These are phyloP conservation scores for Charaxes varanes DNA, from an alignment of 1,140 invertebrate genomes.

Conservation along the genomic window DNA sequence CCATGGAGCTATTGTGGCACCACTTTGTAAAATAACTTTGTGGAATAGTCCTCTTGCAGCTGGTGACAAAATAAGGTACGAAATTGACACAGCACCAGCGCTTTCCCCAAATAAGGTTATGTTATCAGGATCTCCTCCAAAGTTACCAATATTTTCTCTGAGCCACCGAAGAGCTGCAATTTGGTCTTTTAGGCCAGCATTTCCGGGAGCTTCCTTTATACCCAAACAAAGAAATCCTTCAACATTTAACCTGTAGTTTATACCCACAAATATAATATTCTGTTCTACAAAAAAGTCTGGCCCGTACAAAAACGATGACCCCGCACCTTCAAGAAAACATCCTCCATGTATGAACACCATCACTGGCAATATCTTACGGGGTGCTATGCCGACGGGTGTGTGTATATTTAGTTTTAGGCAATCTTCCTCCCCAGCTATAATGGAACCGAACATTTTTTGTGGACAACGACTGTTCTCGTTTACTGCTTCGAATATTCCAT, in stretches of 20 bases:
- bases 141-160: constrained; percentile 70
- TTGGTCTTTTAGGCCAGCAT: constrained; percentile 77
- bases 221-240: constrained; percentile 79
- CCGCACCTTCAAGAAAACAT: constrained; percentile 75
- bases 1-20: constrained; percentile 80
- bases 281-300: constrained; percentile 79
- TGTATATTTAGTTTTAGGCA: constrained; percentile 90
- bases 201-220: constrained; percentile 75
- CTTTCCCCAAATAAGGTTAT: constrained; percentile 69
- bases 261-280: constrained; percentile 78
- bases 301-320: constrained; percentile 71
- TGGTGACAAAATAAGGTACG: constrained; percentile 55
- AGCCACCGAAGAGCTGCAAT: constrained; percentile 76
- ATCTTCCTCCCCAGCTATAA: constrained; percentile 78
- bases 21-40: constrained; percentile 78
- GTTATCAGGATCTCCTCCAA: constrained; percentile 66
- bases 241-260: constrained; percentile 80
- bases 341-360: constrained; percentile 82
- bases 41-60: constrained; percentile 54
- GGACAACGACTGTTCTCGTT: constrained; percentile 56
- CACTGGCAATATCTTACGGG: constrained; percentile 61
- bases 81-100: constrained; percentile 61
- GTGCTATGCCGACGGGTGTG: constrained; percentile 69
- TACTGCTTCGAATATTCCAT: constrained; percentile 65
- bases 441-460: constrained; percentile 36